Conservation (phyloP, 2,113 vertebrate genomes). For the Dryoscopus gambensis region DNA sequence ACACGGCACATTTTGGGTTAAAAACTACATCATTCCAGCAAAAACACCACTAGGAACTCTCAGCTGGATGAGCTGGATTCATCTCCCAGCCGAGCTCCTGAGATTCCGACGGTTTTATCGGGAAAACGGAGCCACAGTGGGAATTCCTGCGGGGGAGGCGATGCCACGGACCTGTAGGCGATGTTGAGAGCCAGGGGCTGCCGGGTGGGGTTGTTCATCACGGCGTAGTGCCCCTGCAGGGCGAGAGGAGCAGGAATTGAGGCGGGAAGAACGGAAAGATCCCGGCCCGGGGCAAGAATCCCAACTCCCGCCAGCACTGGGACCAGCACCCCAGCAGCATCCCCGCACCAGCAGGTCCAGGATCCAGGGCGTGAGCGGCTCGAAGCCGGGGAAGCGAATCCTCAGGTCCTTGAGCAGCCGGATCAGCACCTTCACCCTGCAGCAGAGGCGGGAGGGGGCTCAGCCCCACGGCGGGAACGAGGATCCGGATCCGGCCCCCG, state of each 20-base stretch:
- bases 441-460: background rate
- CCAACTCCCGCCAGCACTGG: accelerated
- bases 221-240: constrained; percentile 89
- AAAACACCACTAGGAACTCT: accelerated
- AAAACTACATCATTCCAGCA: accelerated
- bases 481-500: accelerated
- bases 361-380: constrained; percentile 96
- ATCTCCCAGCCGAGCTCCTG: background rate
- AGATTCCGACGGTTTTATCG: accelerated
- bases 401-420: constrained; percentile 90
- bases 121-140: accelerated
- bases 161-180: constrained; percentile 83
- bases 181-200: constrained; percentile 93
- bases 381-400: constrained; percentile 90
- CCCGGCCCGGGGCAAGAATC: background rate
- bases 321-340: accelerated
- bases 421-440: constrained; percentile 95
- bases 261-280: background rate
- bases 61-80: background rate
- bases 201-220: constrained; percentile 97
- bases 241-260: accelerated
- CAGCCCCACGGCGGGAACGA: accelerated
- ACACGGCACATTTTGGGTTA: accelerated
- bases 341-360: constrained; percentile 86
- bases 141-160: accelerated